Conservation (phyloP, 2,888 invertebrate species). For the Aquatica leii region DNA sequence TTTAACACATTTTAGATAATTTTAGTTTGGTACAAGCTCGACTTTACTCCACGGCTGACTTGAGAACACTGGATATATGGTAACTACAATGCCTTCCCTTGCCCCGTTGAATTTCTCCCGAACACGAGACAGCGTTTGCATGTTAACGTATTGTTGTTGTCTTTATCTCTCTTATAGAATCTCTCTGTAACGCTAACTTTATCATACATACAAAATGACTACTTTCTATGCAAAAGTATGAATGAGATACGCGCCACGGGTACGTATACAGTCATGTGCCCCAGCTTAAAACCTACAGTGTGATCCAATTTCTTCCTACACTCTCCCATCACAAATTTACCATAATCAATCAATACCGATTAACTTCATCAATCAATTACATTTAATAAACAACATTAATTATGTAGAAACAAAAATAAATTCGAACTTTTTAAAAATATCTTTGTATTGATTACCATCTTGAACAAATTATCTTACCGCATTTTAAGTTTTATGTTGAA, state of each 20-base stretch:
- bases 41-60: constrained; percentile 61
- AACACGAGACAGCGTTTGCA: constrained; percentile 63
- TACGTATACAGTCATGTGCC: constrained; percentile 59
- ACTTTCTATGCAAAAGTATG: constrained; percentile 70
- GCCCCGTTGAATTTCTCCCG: constrained; percentile 60
- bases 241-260: constrained; percentile 64
- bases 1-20: constrained; percentile 34
- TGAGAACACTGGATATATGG: constrained; percentile 63
- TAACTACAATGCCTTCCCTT: constrained; percentile 60
- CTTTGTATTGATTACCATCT: too few species aligned
- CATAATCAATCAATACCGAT: too few species aligned
- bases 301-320: constrained; percentile 33
- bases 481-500: too few species aligned
- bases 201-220: constrained; percentile 64
- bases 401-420: too few species aligned
- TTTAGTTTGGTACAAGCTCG: constrained; percentile 42
- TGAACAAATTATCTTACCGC: too few species aligned
- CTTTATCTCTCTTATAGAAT: constrained; percentile 51
- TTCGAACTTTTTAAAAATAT: too few species aligned
- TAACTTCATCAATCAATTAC: too few species aligned
- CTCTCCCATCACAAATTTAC: too few species aligned
- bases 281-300: constrained; percentile 49
- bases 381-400: too few species aligned
- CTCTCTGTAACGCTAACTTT: constrained; percentile 51
- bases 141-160: constrained; percentile 59